Percentiles rank a stretch among this genome's conserved stretches.
These are phyloP conservation scores for Osmerus eperlanus DNA, from an alignment of 2,113 vertebrate species.

Conservation along the genomic window DNA sequence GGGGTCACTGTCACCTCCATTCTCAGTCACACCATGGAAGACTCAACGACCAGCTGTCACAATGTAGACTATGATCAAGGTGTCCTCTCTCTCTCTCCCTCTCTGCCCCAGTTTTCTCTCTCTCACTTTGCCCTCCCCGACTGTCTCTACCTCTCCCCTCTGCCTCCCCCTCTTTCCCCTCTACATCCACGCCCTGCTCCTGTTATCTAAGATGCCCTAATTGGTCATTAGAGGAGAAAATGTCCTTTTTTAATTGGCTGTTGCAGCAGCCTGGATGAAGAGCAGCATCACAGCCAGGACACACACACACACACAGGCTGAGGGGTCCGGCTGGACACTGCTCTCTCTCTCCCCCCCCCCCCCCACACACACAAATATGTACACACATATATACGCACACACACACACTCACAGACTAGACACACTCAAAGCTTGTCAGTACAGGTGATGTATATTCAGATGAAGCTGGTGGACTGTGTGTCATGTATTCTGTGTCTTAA, in stretches of 20 bases:
- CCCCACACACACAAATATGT: background rate
- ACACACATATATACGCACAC: slow-evolving; percentile 18
- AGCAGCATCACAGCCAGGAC: slow-evolving; percentile 53
- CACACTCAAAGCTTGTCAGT: slow-evolving; percentile 16
- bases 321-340: no score
- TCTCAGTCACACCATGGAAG: no score
- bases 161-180: slow-evolving; percentile 9
- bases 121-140: background rate
- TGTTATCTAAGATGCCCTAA: slow-evolving; percentile 49
- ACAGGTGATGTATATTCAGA: no score
- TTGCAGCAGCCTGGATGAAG: slow-evolving; percentile 49
- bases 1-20: background rate
- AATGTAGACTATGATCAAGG: no score
- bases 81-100: background rate
- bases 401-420: slow-evolving; percentile 5
- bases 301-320: no score
- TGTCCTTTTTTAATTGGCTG: slow-evolving; percentile 54
- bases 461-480: no score
- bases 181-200: slow-evolving; percentile 19
- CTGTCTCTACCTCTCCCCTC: no score
- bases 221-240: slow-evolving; percentile 60
- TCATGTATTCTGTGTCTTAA: no score
- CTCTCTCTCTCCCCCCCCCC: no score
- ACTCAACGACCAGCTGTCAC: no score
- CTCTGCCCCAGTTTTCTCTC: background rate